Percentiles rank a stretch among this genome's conserved stretches.
These are phyloP conservation scores for Alaudala cheleensis DNA, from an alignment of 2,113 vertebrate genomes.

Conservation along the genomic window DNA sequence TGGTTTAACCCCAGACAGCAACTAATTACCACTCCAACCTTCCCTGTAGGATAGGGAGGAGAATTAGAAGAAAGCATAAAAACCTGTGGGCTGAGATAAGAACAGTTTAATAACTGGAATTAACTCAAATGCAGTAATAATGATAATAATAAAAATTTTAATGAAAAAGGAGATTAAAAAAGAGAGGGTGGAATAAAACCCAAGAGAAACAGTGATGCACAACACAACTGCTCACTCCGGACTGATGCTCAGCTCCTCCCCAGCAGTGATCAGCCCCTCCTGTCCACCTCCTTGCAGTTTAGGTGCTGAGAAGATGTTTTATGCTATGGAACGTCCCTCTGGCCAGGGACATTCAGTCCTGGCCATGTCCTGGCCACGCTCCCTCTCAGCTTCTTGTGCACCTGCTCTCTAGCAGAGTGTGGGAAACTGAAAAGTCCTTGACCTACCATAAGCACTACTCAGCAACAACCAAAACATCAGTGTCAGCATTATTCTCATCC, in stretches of 20 bases:
- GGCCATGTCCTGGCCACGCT: not conserved
- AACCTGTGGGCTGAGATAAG: not conserved
- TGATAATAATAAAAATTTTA: not conserved
- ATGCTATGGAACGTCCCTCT: not conserved
- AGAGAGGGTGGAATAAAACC: not conserved
- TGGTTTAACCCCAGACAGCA: not conserved
- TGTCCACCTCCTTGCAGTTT: no score
- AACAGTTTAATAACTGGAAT: not conserved
- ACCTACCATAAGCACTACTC: not conserved
- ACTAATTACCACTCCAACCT: not conserved
- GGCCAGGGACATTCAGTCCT: not conserved
- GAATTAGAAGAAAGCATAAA: not conserved
- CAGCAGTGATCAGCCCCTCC: not conserved
- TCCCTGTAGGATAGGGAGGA: not conserved
- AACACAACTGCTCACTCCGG: not conserved
- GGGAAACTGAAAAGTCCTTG: not conserved
- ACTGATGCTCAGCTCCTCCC: fast-evolving
- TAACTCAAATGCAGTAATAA: not conserved
- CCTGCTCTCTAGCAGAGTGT: not conserved
- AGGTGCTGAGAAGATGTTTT: not conserved
- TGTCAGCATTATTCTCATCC: not conserved
- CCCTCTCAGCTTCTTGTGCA: not conserved
- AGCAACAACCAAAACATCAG: not conserved
- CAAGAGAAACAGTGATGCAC: not conserved
- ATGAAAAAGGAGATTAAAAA: not conserved